Percentiles rank a stretch among this genome's conserved stretches.
These are phyloP conservation scores for Cyclophora albipunctata DNA, from an alignment of 2,888 invertebrate genomes.

Conservation along the genomic window DNA sequence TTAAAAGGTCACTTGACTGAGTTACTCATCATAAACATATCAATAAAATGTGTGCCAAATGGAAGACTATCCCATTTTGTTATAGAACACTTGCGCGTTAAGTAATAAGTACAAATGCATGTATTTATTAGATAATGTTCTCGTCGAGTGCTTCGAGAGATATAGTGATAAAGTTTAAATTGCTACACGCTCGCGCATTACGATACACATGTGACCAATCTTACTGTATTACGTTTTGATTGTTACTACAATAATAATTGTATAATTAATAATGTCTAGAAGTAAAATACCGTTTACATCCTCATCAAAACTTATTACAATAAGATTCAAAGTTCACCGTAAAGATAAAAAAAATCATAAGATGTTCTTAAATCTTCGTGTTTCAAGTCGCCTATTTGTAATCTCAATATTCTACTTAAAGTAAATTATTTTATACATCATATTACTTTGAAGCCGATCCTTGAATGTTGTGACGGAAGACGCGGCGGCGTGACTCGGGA, in stretches of 20 bases:
- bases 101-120: constrained; percentile 20
- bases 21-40: constrained; percentile 42
- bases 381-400: neutral
- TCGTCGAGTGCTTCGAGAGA: constrained; percentile 11
- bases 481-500: constrained; percentile 25
- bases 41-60: constrained; percentile 59
- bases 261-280: neutral
- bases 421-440: neutral
- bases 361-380: neutral
- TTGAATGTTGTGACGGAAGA: neutral
- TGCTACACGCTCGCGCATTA: constrained; percentile 6
- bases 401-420: neutral
- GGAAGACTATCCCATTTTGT: constrained; percentile 48
- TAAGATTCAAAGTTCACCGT: constrained; percentile 6
- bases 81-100: constrained; percentile 15
- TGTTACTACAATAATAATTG: constrained; percentile 5
- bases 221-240: constrained; percentile 7
- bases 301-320: no score
- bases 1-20: constrained; percentile 19
- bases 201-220: constrained; percentile 2
- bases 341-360: constrained; percentile 4
- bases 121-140: constrained; percentile 17
- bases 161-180: constrained; percentile 4
- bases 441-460: neutral
- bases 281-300: no score